Conservation (phyloP, 2,888 invertebrate species). For the Drosophila fulvimacula region DNA sequence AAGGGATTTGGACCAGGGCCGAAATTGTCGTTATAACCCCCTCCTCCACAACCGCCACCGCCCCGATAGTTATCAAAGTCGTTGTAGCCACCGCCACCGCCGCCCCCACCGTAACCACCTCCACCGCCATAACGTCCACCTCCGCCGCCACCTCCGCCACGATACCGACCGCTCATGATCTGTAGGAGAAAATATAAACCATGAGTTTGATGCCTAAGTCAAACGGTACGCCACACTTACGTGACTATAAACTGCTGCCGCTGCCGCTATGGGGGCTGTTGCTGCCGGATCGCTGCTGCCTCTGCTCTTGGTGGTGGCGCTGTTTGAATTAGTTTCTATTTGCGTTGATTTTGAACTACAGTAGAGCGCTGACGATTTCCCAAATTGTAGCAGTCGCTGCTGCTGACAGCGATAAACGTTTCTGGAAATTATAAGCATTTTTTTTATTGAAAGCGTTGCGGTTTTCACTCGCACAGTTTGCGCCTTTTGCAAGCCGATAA, state of each 20-base stretch:
- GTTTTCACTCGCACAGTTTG: slow-evolving; percentile 20
- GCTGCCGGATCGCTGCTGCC: slow-evolving; percentile 27
- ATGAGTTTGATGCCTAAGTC: slow-evolving; percentile 10
- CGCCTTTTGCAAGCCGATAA: slow-evolving; percentile 36
- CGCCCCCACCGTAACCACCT: slow-evolving; percentile 60
- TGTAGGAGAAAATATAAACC: slow-evolving; percentile 27
- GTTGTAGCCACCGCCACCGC: slow-evolving; percentile 59
- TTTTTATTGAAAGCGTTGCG: slow-evolving; percentile 45
- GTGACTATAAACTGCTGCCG: slow-evolving; percentile 61
- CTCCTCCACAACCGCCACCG: slow-evolving; percentile 54
- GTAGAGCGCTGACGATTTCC: slow-evolving; percentile 42
- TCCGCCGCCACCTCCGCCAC: slow-evolving; percentile 65
- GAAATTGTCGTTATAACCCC: slow-evolving; percentile 67
- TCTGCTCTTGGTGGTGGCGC: slow-evolving; percentile 15
- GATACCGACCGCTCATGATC: slow-evolving; percentile 80
- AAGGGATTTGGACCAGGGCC: slow-evolving; percentile 74
- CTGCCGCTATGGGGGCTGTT: slow-evolving; percentile 31
- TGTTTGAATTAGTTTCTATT: slow-evolving; percentile 26
- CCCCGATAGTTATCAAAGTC: slow-evolving; percentile 64
- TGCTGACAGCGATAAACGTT: slow-evolving; percentile 62
- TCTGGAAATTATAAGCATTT: slow-evolving; percentile 81
- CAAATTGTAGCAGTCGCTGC: slow-evolving; percentile 54
- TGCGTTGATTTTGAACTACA: slow-evolving; percentile 33
- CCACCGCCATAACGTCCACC: slow-evolving; percentile 61
- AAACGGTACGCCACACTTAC: slow-evolving; percentile 64